Evolutionary conservation across 2,888 invertebrate genomes (phyloP), one percentile per base, ranked within the genome.

Genomic region (Kryphioiulus occultus): DNA sequence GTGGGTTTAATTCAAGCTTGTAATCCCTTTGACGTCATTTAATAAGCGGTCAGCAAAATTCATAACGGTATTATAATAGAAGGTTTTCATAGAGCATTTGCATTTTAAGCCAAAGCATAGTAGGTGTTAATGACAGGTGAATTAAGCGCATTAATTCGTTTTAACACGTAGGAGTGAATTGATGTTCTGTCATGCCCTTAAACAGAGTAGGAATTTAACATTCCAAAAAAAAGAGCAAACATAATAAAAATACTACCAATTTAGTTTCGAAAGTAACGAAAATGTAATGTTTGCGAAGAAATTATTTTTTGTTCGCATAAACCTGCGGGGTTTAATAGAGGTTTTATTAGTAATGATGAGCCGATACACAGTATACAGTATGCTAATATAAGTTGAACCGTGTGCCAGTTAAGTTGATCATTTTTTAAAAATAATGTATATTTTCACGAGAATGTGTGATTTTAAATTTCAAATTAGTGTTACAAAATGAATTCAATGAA

Each of bases 1-100:
- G 22, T 10, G 26, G 68, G 68, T n/a, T 19, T 53, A 47, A 53
- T 53, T n/a, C 53, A n/a, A n/a, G 19, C 68, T 68, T n/a, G 19
- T 59, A 59, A 59, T n/a, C 59, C 59, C n/a, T 68, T 68, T 68
- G 68, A 68, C 68, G 68, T 68, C 68, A 68, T 68, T 22, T 2
- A 68, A 2, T 26, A 26, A 26, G 10, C 26, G 68, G 26, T 68
- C 68, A 68, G n/a, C 68, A 68, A 10, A 53, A n/a, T 53, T 53
- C 53, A 44, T 44, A 53, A 10, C n/a, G n/a, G 26, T 68, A 5
- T 59, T 59, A 10, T n/a, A 35, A 35, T 35, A 15, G 26, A 26
- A n/a, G 26, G n/a, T 26, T 68, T 9, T 9, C 22, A 26, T 26
- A 1, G n/a, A 68, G 68, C 3, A 26, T 68, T 68, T 68, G 26